A percentile compares a stretch with the other conserved stretches of the same genome.
These are phyloP conservation scores for Phodopus roborovskii DNA, from an alignment of 2,113 vertebrate genomes.

Conservation along the genomic window DNA sequence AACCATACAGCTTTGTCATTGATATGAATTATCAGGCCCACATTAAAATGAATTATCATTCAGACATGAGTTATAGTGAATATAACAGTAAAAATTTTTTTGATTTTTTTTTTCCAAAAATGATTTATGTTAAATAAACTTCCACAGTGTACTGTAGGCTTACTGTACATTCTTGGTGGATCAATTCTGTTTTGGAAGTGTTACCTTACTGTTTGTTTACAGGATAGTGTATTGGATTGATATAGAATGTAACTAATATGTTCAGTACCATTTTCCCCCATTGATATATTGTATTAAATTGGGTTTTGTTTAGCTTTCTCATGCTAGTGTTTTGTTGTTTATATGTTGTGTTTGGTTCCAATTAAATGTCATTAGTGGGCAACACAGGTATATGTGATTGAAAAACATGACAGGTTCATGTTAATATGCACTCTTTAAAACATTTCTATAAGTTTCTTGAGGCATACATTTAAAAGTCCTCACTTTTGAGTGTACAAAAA, in stretches of 20 bases:
- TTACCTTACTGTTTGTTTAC: slow-evolving; percentile 92
- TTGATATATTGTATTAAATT: slow-evolving; percentile 78
- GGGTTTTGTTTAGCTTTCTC: slow-evolving; percentile 86
- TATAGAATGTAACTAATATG: slow-evolving; percentile 88
- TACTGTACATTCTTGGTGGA: slow-evolving; percentile 89
- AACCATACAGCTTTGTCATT: slow-evolving; percentile 86
- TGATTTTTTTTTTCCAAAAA: slow-evolving; percentile 85
- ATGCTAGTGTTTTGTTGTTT: slow-evolving; percentile 79
- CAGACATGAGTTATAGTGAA: background rate
- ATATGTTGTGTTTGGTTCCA: slow-evolving; percentile 78
- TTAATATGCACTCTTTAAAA: slow-evolving; percentile 80
- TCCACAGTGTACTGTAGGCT: slow-evolving; percentile 85
- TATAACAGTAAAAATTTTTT: slow-evolving; percentile 67
- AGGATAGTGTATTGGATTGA: slow-evolving; percentile 91
- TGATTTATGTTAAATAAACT: slow-evolving; percentile 83
- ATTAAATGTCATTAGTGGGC: slow-evolving; percentile 86
- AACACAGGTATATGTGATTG: slow-evolving; percentile 86
- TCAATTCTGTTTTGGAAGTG: slow-evolving; percentile 89
- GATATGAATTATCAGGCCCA: slow-evolving; percentile 19
- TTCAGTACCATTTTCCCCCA: slow-evolving; percentile 83
- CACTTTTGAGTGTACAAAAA: slow-evolving; percentile 61
- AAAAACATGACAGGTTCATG: slow-evolving; percentile 83
- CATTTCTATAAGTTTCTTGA: slow-evolving; percentile 72
- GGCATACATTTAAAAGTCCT: slow-evolving; percentile 30
- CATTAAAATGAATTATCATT: background rate